phyloP scores from a whole-genome alignment of 2,113 vertebrate species.

The Benitochromis conjunctus region DNA sequence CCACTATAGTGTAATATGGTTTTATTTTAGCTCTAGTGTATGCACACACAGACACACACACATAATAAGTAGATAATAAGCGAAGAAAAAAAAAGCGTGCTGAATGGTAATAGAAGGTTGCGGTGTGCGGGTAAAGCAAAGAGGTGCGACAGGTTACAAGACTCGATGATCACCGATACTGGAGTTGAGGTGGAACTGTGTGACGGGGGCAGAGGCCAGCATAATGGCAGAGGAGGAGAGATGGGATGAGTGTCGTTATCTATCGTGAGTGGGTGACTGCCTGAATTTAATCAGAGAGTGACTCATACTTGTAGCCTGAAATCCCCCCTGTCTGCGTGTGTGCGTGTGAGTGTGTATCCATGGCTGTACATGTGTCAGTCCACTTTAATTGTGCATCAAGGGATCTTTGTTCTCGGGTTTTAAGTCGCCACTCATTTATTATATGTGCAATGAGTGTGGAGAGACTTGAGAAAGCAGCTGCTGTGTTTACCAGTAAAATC shows the following conservation, averaged over 20 bases:
- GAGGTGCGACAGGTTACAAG: background rate
- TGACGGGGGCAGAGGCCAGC: background rate
- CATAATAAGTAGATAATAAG: background rate
- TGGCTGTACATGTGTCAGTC: background rate
- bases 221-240: background rate
- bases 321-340: slow-evolving; percentile 6
- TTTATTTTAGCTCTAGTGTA: background rate
- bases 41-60: background rate
- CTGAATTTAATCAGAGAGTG: slow-evolving; percentile 60
- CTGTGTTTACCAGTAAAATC: background rate
- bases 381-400: background rate
- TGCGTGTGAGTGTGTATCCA: background rate
- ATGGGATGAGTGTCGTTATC: slow-evolving; percentile 36
- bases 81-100: background rate
- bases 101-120: background rate
- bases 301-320: slow-evolving; percentile 55
- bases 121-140: background rate
- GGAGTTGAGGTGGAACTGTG: slow-evolving; percentile 1
- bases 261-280: slow-evolving; percentile 41
- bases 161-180: background rate
- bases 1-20: background rate
- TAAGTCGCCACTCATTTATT: background rate
- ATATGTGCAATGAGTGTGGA: background rate
- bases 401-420: background rate
- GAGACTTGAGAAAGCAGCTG: background rate